Conservation (phyloP, 2,888 invertebrate species). For the Rhynchonema sp. region DNA sequence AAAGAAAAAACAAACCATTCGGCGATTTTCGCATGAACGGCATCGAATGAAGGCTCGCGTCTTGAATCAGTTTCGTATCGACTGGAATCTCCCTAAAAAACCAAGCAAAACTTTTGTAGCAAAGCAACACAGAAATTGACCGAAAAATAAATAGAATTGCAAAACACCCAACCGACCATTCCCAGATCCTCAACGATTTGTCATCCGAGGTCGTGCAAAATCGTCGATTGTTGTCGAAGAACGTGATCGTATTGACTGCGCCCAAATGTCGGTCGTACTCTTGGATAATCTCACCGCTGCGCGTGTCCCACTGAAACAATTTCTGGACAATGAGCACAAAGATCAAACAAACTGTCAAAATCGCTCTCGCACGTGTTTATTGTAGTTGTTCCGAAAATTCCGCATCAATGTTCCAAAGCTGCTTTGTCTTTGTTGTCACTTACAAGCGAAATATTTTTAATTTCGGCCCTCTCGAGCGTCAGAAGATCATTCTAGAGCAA, state of each 20-base stretch:
- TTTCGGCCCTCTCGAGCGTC: too few species aligned
- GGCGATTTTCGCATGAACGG: constrained; percentile 84
- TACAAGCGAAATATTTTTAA: too few species aligned
- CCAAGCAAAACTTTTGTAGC: not conserved
- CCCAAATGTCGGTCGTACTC: constrained; percentile 97
- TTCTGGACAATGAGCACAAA: too few species aligned
- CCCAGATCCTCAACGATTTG: constrained; percentile 95
- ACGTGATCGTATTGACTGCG: constrained; percentile 94
- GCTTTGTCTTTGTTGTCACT: not conserved
- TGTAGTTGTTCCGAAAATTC: too few species aligned
- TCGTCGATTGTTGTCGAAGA: constrained; percentile 89
- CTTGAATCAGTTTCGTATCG: constrained; percentile 99
- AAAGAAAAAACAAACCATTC: constrained; percentile 41
- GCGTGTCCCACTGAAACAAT: constrained; percentile 68
- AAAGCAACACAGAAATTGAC: not conserved
- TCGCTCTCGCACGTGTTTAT: not conserved
- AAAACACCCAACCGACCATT: constrained; percentile 60
- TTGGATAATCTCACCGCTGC: constrained; percentile 76
- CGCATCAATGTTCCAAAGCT: not conserved
- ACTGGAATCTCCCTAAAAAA: constrained; percentile 42
- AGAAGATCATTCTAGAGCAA: too few species aligned
- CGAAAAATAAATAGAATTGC: not conserved
- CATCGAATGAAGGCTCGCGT: constrained; percentile 97
- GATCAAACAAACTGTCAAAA: not conserved
- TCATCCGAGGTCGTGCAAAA: constrained; percentile 98